A percentile compares a stretch with the other conserved stretches of the same genome.
These are phyloP conservation scores for Denticeps clupeoides DNA, from an alignment of 2,797 vertebrate genomes.

Conservation along the genomic window DNA sequence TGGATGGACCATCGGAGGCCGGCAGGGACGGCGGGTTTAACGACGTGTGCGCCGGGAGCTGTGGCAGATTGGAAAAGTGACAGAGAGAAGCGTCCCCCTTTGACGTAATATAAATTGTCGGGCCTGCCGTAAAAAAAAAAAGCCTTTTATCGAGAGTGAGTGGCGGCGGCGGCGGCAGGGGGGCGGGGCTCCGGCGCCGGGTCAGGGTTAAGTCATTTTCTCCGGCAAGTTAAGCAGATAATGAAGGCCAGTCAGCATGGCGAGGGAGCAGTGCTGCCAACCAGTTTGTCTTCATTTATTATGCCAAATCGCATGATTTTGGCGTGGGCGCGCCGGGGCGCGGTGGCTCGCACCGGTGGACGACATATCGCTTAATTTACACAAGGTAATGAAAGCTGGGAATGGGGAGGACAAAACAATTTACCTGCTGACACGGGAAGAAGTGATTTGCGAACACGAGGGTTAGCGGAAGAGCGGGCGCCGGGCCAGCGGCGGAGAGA, in stretches of 20 bases:
- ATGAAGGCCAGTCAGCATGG: slow-evolving; percentile 84
- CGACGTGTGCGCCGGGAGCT: slow-evolving; percentile 96
- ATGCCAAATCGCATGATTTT: slow-evolving; percentile 96
- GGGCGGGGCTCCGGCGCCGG: slow-evolving; percentile 38
- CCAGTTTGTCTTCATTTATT: slow-evolving; percentile 99
- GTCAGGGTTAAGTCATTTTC: slow-evolving; percentile 99
- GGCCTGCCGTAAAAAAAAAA: slow-evolving; percentile 80
- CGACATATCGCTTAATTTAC: slow-evolving; percentile 99
- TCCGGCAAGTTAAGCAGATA: slow-evolving; percentile 99
- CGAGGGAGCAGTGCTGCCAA: slow-evolving; percentile 77
- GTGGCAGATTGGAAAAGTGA: slow-evolving; percentile 99
- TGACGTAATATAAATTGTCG: slow-evolving; percentile 99
- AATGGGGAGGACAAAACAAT: slow-evolving; percentile 98
- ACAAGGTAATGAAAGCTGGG: slow-evolving; percentile 98
- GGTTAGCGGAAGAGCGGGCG: slow-evolving; percentile 49
- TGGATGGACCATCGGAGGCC: slow-evolving; percentile 99
- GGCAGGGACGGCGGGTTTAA: slow-evolving; percentile 99
- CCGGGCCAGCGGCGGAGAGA: slow-evolving; percentile 43
- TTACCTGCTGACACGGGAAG: slow-evolving; percentile 94
- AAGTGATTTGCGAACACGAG: slow-evolving; percentile 95
- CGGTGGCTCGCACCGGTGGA: slow-evolving; percentile 76
- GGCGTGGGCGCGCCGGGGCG: slow-evolving; percentile 68
- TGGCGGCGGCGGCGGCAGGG: slow-evolving; percentile 88
- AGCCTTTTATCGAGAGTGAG: slow-evolving; percentile 97
- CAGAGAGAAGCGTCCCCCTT: slow-evolving; percentile 99